Evolutionary conservation across 2,113 vertebrate species (phyloP).

Genomic region (Phoxinus phoxinus): DNA sequence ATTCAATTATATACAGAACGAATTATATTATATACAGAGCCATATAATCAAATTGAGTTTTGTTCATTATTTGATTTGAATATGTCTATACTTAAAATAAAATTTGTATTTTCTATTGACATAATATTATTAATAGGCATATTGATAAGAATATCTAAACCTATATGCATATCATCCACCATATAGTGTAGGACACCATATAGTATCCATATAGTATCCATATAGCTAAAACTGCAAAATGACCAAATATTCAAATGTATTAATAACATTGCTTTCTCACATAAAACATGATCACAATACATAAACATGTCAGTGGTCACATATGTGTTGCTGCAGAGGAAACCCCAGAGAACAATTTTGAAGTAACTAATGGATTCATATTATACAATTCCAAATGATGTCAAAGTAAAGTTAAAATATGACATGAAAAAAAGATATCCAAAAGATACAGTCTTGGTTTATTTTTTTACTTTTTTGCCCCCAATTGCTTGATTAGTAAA

Average conservation of each 20-base stretch:
- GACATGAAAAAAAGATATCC: neutral
- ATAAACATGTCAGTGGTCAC: neutral
- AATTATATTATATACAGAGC: neutral
- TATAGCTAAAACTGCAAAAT: neutral
- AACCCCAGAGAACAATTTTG: neutral
- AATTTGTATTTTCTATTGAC: neutral
- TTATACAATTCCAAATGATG: neutral
- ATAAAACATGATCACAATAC: neutral
- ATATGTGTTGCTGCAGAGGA: neutral
- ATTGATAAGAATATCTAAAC: no score
- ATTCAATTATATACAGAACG: no score
- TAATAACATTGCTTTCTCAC: neutral
- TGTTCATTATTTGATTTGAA: neutral
- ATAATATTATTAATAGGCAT: neutral
- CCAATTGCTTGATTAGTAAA: neutral
- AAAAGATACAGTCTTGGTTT: neutral
- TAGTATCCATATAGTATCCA: no score
- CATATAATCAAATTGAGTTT: neutral
- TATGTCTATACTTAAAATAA: neutral
- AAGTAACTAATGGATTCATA: neutral
- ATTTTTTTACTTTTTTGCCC: neutral
- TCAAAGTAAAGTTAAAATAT: neutral
- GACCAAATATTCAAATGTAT: neutral
- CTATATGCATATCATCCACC: neutral
- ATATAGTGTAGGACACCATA: no score